Base-by-base conservation (phyloP, 1,140 invertebrate species). In the Anadara kagoshimensis region DNA sequence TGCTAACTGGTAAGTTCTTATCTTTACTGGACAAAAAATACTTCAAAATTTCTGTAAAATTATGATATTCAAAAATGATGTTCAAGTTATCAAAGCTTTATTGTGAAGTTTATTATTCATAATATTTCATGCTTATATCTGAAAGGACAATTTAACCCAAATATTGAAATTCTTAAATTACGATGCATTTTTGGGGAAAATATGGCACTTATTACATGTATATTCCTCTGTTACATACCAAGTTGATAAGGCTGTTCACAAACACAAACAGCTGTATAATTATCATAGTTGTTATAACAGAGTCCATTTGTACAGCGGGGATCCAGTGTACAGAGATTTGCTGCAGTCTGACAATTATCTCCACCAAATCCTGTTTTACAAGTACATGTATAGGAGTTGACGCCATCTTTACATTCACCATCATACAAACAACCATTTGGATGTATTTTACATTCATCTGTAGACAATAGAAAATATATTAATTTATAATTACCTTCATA, bases 361-460 rank as follows among this genome's bases (percentile, higher is more conserved):
- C 71, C 71, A 49, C 18, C 24, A 16, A 74, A 80, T 11, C 71
- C 71, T 41, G 56, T 10, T 24, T 5, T n/a, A 64, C 78, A 80
- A 10, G 45, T 29, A 65, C 78, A 80, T 1, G 22, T 73, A 58
- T 77, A 80, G 0, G 5, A 22, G 58, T 75, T 59, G 7, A 49
- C 68, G 5, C 22, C 36, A 62, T 80, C 64, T 1, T 16, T 29
- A 67, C 78, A 80, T 26, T 68, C 66, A n/a, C 75, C 71, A 58
- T 80, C 74, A 24, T 76, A 76, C 26, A 73, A 22, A 64, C 78
- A 79, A 18, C 69, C 73, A 26, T 63, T 26, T 1, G 69, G 63
- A 56, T 78, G 73, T 12, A n/a, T 10, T 14, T 5, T 22, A 73
- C 77, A 78, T 1, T 78, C 73, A 63, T 78, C 77, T 78, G 56